Base-by-base conservation (phyloP, 2,888 invertebrate genomes). In the Drosophila peninsularis region DNA sequence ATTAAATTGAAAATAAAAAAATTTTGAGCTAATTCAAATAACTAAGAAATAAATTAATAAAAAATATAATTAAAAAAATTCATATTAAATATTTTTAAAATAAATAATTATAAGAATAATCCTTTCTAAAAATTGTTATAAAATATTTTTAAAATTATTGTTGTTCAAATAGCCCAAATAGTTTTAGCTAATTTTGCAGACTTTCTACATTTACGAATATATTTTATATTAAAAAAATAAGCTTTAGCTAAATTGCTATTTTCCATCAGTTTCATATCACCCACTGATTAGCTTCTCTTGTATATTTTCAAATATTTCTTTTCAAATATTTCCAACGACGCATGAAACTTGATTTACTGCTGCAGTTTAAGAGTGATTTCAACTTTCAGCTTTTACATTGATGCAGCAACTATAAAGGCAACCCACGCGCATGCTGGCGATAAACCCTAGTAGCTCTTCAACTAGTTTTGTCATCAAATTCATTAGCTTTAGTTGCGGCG, bases 401-500 rank as follows among this genome's bases (percentile, higher is more conserved):
- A 14, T 11, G 13, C 34, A 30, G n/a, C 45, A 53, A 67, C 78
- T 77, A 42, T 63, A 37, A 10, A 45, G 19, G 24, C 63, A 56
- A 50, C 81, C 81, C 88, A 78, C 82, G 69, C 17, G 17, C 14
- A 17, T 21, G n/a, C 27, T 37, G 32, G 4, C 24, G 24, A 24
- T 37, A 54, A 58, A 60, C 47, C 27, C 58, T 82, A 67, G 83
- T 80, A 86, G 89, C 87, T 64, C 61, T 84, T 88, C 64, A 77
- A 68, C 87, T 67, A 80, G 84, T 86, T 75, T 88, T 88, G 87
- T 80, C 89, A 88, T 83, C 89, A 75, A 88, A 86, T 83, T 83
- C 80, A 80, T 80, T 78, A 81, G 78, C 69, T 68, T 79, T 60
- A 64, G 63, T 19, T 53, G 49, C 62, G 3, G 14, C 39, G 75